A percentile compares a stretch with the other conserved stretches of the same genome.
phyloP scores from a whole-genome alignment of 2,113 vertebrate genomes.

The Genyomyrus donnyi region DNA sequence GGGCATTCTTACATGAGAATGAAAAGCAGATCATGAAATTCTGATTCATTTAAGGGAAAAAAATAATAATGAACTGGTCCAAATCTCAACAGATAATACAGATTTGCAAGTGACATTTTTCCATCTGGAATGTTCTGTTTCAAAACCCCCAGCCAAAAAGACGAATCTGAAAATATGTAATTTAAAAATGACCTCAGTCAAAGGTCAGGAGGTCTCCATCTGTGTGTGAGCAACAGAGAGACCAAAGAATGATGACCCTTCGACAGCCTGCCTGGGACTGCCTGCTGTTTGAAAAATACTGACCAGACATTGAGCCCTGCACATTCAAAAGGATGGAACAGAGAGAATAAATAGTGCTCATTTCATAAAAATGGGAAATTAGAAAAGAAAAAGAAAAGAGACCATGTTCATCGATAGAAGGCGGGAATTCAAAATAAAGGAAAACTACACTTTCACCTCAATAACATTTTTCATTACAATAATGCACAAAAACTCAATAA shows the following conservation, averaged over 20 bases:
- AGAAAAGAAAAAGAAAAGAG: slow-evolving; percentile 56
- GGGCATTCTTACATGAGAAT: slow-evolving; percentile 28
- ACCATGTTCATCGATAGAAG: slow-evolving; percentile 40
- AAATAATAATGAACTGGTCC: not conserved
- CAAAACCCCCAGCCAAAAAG: slow-evolving; percentile 43
- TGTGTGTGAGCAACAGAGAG: slow-evolving; percentile 76
- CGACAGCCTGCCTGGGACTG: slow-evolving; percentile 81
- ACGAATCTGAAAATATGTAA: slow-evolving; percentile 64
- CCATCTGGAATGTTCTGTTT: slow-evolving; percentile 27
- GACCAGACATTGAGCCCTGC: slow-evolving; percentile 81
- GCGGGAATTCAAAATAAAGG: slow-evolving; percentile 20
- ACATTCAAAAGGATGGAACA: slow-evolving; percentile 84
- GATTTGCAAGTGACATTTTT: slow-evolving; percentile 31
- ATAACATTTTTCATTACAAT: not conserved
- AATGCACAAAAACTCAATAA: not conserved
- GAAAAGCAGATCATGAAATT: not conserved
- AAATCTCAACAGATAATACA: slow-evolving; percentile 9
- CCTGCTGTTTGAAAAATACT: slow-evolving; percentile 98
- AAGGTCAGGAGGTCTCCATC: slow-evolving; percentile 90
- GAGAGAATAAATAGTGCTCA: slow-evolving; percentile 70
- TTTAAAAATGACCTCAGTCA: slow-evolving; percentile 76
- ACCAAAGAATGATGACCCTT: slow-evolving; percentile 80
- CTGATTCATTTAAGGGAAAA: slow-evolving; percentile 6
- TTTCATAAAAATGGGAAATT: slow-evolving; percentile 69
- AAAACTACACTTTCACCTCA: not conserved